These are phyloP conservation scores for Megaceryle alcyon DNA, from an alignment of 2,797 vertebrate genomes.

Conservation along the genomic window DNA sequence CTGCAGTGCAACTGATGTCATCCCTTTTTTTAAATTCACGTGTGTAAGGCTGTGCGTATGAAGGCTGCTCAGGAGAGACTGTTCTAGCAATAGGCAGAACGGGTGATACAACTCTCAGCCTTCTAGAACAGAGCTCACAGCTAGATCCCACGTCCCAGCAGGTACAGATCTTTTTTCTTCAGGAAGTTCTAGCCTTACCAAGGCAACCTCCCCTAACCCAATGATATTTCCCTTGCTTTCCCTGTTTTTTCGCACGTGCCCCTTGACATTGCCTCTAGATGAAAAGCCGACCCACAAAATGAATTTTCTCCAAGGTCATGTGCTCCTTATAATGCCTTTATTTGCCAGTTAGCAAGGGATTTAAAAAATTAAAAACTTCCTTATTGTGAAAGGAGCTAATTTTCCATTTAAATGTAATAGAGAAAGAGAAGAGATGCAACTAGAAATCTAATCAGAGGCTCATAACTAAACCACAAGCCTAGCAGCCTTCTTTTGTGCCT, in stretches of 20 bases:
- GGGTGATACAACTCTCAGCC: conserved; percentile 34
- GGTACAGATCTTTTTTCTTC: not conserved
- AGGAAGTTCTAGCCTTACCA: not conserved
- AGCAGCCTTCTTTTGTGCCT: conserved; percentile 44
- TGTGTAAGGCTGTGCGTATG: conserved; percentile 49
- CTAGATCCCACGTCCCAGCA: not conserved
- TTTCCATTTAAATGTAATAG: not conserved
- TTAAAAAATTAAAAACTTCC: conserved; percentile 20
- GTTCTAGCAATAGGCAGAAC: conserved; percentile 49
- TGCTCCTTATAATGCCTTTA: not conserved
- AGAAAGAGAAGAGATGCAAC: not conserved
- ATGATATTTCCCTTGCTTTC: not conserved
- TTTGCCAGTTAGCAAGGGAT: not conserved
- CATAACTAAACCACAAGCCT: not conserved
- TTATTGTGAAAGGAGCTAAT: not conserved
- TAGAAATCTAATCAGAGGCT: conserved; percentile 29
- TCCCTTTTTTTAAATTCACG: conserved; percentile 70
- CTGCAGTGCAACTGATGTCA: conserved; percentile 60
- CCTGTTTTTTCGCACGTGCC: not conserved
- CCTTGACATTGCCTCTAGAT: not conserved
- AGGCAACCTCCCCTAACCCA: not conserved
- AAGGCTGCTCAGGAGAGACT: conserved; percentile 56
- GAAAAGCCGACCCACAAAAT: not conserved
- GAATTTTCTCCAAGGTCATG: not conserved
- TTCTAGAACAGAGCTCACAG: not conserved